phyloP scores from a whole-genome alignment of 2,113 vertebrate species.

The Corydoras sp. region DNA sequence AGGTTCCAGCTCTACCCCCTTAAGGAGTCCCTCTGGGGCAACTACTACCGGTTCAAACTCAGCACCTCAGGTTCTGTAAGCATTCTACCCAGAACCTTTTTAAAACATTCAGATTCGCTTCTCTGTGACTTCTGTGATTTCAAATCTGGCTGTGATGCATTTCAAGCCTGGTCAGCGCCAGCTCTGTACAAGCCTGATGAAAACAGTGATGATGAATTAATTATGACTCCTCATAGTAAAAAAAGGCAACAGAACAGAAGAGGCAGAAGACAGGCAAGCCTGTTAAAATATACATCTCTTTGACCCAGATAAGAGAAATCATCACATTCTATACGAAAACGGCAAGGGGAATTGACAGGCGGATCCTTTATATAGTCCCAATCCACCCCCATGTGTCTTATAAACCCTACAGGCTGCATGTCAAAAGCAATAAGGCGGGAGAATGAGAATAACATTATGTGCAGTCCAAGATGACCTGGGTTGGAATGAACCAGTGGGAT shows the following conservation, averaged over 20 bases:
- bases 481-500: too few species aligned
- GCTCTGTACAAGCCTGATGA: not conserved
- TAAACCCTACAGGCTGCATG: slow-evolving; percentile 16
- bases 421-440: slow-evolving; percentile 7
- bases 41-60: too few species aligned
- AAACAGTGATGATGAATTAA: slow-evolving; percentile 56
- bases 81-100: too few species aligned
- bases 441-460: not conserved
- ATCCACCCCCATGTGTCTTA: not conserved
- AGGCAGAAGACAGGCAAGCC: slow-evolving; percentile 37
- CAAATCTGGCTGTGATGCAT: too few species aligned
- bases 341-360: slow-evolving; percentile 1
- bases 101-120: too few species aligned
- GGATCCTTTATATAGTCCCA: not conserved
- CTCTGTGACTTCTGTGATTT: too few species aligned
- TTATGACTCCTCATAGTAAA: slow-evolving; percentile 47
- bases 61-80: too few species aligned
- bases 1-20: too few species aligned
- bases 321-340: slow-evolving; percentile 37
- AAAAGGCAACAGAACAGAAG: slow-evolving; percentile 41
- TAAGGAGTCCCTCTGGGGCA: too few species aligned
- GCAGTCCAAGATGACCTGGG: too few species aligned
- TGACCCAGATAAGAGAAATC: slow-evolving; percentile 59
- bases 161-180: too few species aligned
- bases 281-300: slow-evolving; percentile 64